phyloP scores from a whole-genome alignment of 2,888 invertebrate genomes.

The Abrostola triplasia region DNA sequence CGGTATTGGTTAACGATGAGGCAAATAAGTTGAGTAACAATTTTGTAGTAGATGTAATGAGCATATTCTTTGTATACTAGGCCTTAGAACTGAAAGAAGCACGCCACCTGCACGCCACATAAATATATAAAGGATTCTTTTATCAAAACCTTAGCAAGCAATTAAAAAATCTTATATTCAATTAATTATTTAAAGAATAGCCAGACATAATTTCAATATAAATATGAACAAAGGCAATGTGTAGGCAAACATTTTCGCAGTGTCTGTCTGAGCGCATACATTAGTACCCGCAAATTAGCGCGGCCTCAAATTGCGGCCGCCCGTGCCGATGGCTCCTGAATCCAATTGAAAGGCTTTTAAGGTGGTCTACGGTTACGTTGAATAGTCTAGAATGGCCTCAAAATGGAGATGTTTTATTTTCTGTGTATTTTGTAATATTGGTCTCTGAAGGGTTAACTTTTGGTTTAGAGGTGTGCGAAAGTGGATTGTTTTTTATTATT shows the following conservation, averaged over 20 bases:
- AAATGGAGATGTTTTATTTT: neutral
- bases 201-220: neutral
- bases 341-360: conserved; percentile 39
- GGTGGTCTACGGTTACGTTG: conserved; percentile 14
- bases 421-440: neutral
- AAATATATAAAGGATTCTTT: too few relatives aligned
- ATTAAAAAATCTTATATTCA: too few relatives aligned
- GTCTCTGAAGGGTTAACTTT: neutral
- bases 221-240: neutral
- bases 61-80: too few relatives aligned
- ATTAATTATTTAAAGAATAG: too few relatives aligned
- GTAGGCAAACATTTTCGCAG: neutral
- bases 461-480: too few relatives aligned
- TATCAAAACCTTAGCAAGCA: too few relatives aligned
- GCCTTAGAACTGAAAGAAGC: too few relatives aligned
- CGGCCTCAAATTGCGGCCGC: conserved; percentile 25
- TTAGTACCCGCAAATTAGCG: conserved; percentile 41
- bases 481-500: too few relatives aligned
- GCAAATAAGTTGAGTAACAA: too few relatives aligned
- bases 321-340: conserved; percentile 28
- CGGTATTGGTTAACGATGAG: too few relatives aligned
- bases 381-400: conserved; percentile 17
- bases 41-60: too few relatives aligned
- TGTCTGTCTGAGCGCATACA: conserved; percentile 8
- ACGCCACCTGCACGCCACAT: too few relatives aligned